These are phyloP conservation scores for Tetranychus truncatus DNA, from an alignment of 2,888 invertebrate genomes.

Conservation along the genomic window DNA sequence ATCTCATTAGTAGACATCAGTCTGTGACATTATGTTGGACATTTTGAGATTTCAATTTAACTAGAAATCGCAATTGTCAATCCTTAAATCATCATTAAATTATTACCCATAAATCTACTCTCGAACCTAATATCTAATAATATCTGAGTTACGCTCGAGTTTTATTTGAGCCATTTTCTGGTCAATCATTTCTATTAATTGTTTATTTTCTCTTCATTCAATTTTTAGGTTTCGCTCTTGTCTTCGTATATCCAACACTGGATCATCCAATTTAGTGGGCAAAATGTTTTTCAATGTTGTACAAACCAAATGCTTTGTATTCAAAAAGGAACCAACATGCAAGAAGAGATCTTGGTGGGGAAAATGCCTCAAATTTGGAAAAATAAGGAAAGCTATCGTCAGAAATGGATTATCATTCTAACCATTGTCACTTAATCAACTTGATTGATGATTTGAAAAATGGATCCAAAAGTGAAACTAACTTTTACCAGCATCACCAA, in stretches of 20 bases:
- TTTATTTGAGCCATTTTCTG: neutral
- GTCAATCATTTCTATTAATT: neutral
- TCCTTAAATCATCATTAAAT: neutral
- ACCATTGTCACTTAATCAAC: neutral
- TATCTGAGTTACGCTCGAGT: too few relatives aligned
- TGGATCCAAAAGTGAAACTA: too few relatives aligned
- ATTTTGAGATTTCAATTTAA: neutral
- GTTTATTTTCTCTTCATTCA: neutral
- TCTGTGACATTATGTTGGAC: neutral
- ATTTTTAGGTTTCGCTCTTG: constrained; percentile 70
- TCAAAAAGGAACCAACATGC: constrained; percentile 60
- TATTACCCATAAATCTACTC: neutral
- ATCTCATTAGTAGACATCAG: constrained; percentile 4
- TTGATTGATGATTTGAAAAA: neutral
- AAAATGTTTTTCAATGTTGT: constrained; percentile 85
- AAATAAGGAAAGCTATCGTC: constrained; percentile 15
- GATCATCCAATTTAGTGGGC: constrained; percentile 71
- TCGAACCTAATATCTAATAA: too few relatives aligned
- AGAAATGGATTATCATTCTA: constrained; percentile 18
- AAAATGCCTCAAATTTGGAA: constrained; percentile 40
- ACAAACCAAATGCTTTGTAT: constrained; percentile 76
- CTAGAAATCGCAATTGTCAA: neutral
- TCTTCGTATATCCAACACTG: constrained; percentile 64
- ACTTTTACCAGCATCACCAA: too few relatives aligned
- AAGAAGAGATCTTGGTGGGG: constrained; percentile 60